Evolutionary conservation across 2,888 invertebrate genomes (phyloP), one percentile per base, ranked within the genome.

Genomic region (Phalangium opilio): DNA sequence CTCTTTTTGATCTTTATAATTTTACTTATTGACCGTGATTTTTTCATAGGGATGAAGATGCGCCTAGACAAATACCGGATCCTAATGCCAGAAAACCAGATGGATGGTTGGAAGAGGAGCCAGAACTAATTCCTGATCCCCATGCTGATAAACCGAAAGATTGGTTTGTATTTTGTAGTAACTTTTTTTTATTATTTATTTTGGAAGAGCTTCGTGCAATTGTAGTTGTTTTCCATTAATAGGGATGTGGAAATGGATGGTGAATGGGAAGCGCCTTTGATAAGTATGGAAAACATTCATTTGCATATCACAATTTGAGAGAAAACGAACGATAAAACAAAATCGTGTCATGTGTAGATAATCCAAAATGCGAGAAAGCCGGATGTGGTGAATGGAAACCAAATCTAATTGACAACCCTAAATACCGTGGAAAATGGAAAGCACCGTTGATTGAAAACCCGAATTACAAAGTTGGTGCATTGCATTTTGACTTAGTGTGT

Each of bases 201-300:
- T 41, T 20, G 34, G 38, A 27, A 15, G 18, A 45, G 33, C 21
- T 43, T n/a, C n/a, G n/a, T n/a, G n/a, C n/a, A n/a, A n/a, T n/a
- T n/a, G n/a, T n/a, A n/a, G 4, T 27, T 27, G 4, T 27, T 27
- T 27, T 49, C 19, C 45, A 48, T 44, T 39, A 42, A 44, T 48
- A 72, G 73, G 93, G 96, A 98, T 67, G 77, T 81, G 15, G 93
- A 95, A 56, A 96, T 96, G 82, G 98, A 98, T 69, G 98, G 98
- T 1, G 83, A 84, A 63, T 99, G 96, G 96, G 96, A 96, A 67
- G 80, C 96, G 3, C 89, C 95, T 0, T 72, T 86, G 47, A 77
- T 95, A 27, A 63, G 67, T 67, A 55, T 59, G 63, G n/a, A n/a
- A 27, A 27, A 27, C 27, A 7, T 27, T 27, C 5, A 8, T 27